These are phyloP conservation scores for Euura lappo DNA, from an alignment of 1,140 invertebrate genomes.

Conservation along the genomic window DNA sequence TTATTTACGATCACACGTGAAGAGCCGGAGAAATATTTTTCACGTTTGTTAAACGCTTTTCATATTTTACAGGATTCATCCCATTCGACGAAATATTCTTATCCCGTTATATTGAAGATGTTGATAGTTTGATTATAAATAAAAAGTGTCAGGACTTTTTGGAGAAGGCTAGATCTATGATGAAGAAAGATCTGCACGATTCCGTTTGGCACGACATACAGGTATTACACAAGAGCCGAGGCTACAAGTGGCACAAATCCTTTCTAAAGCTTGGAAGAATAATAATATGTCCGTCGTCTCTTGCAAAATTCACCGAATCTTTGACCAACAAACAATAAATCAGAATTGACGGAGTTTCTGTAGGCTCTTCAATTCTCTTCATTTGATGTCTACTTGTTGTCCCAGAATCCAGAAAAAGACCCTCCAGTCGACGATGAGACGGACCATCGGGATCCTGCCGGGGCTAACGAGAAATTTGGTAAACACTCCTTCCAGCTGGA, in stretches of 20 bases:
- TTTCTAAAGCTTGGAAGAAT: not conserved
- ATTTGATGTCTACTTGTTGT: not conserved
- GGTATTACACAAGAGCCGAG: slow-evolving; percentile 15
- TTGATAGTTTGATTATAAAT: slow-evolving; percentile 79
- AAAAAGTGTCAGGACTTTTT: slow-evolving; percentile 79
- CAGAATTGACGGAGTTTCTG: too few species aligned
- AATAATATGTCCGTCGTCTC: not conserved
- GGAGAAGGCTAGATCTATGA: slow-evolving; percentile 72
- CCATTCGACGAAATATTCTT: slow-evolving; percentile 48
- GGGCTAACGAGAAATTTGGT: slow-evolving; percentile 37
- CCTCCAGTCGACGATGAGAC: slow-evolving; percentile 27
- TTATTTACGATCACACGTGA: not conserved
- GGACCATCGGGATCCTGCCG: slow-evolving; percentile 28
- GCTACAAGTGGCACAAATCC: slow-evolving; percentile 34
- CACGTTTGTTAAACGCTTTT: slow-evolving; percentile 17
- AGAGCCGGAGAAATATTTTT: not conserved
- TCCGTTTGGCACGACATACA: slow-evolving; percentile 65
- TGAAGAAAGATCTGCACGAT: slow-evolving; percentile 83
- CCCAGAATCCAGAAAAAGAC: slow-evolving; percentile 48
- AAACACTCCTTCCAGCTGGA: slow-evolving; percentile 60
- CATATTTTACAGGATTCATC: slow-evolving; percentile 59
- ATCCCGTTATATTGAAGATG: slow-evolving; percentile 73
- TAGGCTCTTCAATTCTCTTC: too few species aligned
- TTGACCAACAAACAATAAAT: too few species aligned
- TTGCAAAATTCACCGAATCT: not conserved